Percentiles rank a stretch among this genome's conserved stretches.
phyloP scores from a whole-genome alignment of 2,888 invertebrate genomes.

The Cheilosia variabilis region DNA sequence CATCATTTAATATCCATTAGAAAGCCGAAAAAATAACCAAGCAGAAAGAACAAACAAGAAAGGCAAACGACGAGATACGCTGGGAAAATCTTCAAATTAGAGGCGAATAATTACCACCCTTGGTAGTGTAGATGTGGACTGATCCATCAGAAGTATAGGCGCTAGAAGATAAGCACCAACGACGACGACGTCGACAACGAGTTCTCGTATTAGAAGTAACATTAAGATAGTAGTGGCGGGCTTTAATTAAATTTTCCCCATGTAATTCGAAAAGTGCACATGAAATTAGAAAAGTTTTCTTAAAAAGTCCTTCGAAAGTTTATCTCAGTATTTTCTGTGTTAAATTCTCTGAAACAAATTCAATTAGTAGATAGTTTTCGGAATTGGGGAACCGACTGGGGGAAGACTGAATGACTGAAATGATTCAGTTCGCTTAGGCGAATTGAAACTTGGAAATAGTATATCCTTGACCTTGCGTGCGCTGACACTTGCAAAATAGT shows the following conservation, averaged over 20 bases:
- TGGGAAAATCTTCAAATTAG: conserved; percentile 53
- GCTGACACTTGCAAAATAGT: background rate
- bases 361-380: conserved; percentile 58
- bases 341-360: conserved; percentile 72
- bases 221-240: conserved; percentile 59
- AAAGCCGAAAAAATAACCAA: conserved; percentile 13
- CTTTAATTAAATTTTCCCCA: conserved; percentile 70
- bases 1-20: conserved; percentile 72
- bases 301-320: conserved; percentile 65
- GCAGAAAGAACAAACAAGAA: background rate
- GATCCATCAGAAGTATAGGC: conserved; percentile 58
- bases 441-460: background rate
- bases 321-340: conserved; percentile 66
- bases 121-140: conserved; percentile 17
- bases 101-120: conserved; percentile 66
- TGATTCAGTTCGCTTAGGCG: conserved; percentile 31
- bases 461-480: conserved; percentile 22
- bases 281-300: conserved; percentile 73
- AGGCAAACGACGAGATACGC: background rate
- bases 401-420: conserved; percentile 45
- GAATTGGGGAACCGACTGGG: conserved; percentile 22
- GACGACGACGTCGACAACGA: conserved; percentile 4
- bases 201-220: conserved; percentile 39
- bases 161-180: conserved; percentile 14
- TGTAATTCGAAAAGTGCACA: conserved; percentile 73